Percentiles rank a stretch among this genome's conserved stretches.
Evolutionary conservation across 1,140 invertebrate genomes (phyloP).

Genomic region (Drosophila hydei): DNA sequence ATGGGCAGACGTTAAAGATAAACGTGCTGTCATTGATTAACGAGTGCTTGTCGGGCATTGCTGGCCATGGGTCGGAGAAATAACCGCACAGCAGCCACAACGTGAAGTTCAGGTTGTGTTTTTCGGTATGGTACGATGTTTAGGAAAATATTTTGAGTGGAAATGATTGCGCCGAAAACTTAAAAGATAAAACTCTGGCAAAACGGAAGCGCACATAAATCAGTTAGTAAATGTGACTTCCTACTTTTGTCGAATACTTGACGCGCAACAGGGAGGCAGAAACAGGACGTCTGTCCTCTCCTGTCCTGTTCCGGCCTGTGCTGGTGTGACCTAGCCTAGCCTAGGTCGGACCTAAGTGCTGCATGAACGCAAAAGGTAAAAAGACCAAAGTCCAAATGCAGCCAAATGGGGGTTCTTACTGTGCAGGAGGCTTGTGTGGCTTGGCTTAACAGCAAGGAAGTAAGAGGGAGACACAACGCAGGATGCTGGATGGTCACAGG

Average conservation of each 20-base stretch:
- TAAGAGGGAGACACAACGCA: conserved; percentile 14
- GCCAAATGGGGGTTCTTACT: conserved; percentile 7
- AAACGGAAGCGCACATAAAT: conserved; percentile 75
- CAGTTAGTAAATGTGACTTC: conserved; percentile 77
- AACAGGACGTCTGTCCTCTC: conserved; percentile 7
- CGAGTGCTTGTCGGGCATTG: conserved; percentile 54
- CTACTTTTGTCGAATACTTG: conserved; percentile 49
- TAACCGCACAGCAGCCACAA: conserved; percentile 14
- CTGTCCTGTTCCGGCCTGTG: neutral
- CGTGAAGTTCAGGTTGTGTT: conserved; percentile 11
- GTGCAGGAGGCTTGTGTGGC: conserved; percentile 5
- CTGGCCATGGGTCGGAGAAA: conserved; percentile 15
- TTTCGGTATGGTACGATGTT: conserved; percentile 17
- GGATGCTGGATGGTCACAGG: conserved; percentile 2
- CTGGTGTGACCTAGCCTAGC: neutral
- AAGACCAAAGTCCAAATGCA: conserved; percentile 34
- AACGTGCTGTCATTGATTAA: conserved; percentile 78
- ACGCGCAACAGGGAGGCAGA: conserved; percentile 31
- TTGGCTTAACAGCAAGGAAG: conserved; percentile 12
- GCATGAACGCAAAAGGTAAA: conserved; percentile 25
- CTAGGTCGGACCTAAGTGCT: conserved; percentile 10
- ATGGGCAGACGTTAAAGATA: conserved; percentile 76
- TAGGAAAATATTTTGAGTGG: conserved; percentile 74
- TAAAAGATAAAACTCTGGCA: conserved; percentile 72
- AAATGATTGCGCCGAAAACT: conserved; percentile 81